Conservation (phyloP, 1,140 invertebrate genomes). For the Araneus ventricosus region DNA sequence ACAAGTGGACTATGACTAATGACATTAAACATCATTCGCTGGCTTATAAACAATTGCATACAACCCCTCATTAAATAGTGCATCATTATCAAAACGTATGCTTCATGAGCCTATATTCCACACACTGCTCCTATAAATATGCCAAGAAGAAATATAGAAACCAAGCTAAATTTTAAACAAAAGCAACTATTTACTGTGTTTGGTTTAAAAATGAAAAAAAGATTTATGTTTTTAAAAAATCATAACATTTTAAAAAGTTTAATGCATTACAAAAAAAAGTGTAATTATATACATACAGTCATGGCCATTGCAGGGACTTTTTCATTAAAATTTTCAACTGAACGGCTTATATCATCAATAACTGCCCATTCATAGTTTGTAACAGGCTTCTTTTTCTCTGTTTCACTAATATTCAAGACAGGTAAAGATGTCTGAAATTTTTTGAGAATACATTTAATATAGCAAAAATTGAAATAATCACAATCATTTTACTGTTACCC, state of each 20-base stretch:
- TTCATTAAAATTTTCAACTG: conserved; percentile 90
- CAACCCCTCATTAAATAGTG: no score
- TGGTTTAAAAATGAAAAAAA: not conserved
- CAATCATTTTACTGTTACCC: not conserved
- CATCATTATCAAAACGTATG: no score
- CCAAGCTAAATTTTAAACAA: no score
- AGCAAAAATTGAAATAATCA: not conserved
- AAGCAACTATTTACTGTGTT: no score
- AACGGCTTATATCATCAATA: conserved; percentile 88
- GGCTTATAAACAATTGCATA: no score
- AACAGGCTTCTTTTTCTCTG: conserved; percentile 30
- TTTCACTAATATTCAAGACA: conserved; percentile 75
- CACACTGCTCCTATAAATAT: no score
- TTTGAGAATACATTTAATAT: not conserved
- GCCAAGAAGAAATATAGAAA: no score
- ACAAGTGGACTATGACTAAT: no score
- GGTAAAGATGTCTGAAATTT: conserved; percentile 38
- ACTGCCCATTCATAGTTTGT: conserved; percentile 89
- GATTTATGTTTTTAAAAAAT: not conserved
- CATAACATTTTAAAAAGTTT: not conserved
- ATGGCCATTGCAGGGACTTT: conserved; percentile 92
- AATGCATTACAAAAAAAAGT: not conserved
- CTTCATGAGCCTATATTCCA: no score
- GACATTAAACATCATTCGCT: no score
- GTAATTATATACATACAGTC: conserved; percentile 79